Evolutionary conservation across 2,113 vertebrate species (phyloP), one percentile per base, ranked within the genome.

Genomic region (Orthochromis malagaraziensis): DNA sequence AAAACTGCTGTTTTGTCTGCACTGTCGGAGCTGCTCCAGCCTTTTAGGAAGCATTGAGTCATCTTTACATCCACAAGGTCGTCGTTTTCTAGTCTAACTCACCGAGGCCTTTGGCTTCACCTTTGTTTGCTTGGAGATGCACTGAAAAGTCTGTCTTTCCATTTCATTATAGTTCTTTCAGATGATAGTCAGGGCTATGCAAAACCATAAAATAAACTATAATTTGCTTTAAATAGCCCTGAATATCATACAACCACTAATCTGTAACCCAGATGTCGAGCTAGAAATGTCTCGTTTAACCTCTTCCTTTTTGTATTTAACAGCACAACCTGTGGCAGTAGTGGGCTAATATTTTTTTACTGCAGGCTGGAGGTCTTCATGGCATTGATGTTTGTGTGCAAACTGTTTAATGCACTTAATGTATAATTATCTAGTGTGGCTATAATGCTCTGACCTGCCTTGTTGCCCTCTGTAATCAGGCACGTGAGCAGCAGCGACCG

Each of bases 401-500:
- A 17, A 45, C 79, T 77, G 24, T 6, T 80, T 6, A 16, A 13
- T 81, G 49, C 3, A 35, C 4, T 40, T 21, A 3, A 35, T 68
- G 42, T 63, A 3, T 63, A 40, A 13, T 81, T 10, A 19, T 21
- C 77, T 9, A 19, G 40, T 12, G 42, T 42, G 79, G n/a, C 79
- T 47, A 2, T 60, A 9, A 79, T 26, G 6, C 8, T 79, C 16
- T 40, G 5, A 82, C 5, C 35, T 12, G 47, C 26, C 21, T 1
- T 1, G 3, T 85, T 45, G n/a, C 16, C 4, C 35, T n/a, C 63
- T 79, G 33, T 45, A 2, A 85, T 65, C 68, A 89, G 99, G 88
- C 99, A 99, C 1, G 97, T 99, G 90, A 99, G 98, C 97, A 99
- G 99, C 96, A 99, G 98, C 86, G 98, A 99, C 96, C 95, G 98